Evolutionary conservation across 2,888 invertebrate genomes (phyloP).

Genomic region (Hedya salicella): DNA sequence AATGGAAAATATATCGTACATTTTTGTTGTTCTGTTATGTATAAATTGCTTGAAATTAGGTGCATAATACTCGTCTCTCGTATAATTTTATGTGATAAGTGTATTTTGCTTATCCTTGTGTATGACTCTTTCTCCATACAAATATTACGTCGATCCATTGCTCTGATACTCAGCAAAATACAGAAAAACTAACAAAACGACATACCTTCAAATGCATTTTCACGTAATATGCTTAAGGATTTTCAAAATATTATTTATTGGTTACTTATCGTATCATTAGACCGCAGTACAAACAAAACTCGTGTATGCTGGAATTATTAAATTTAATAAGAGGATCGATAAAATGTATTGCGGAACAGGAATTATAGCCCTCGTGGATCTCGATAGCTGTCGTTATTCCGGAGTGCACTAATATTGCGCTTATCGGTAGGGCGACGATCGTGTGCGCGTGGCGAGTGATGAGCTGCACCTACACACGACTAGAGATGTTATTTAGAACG

Average conservation of each 20-base stretch:
- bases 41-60: too few species aligned
- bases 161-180: too few species aligned
- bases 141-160: too few species aligned
- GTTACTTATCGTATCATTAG: slow-evolving; percentile 23
- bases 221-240: not conserved
- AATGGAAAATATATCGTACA: too few species aligned
- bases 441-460: slow-evolving; percentile 69
- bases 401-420: slow-evolving; percentile 71
- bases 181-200: not conserved
- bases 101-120: too few species aligned
- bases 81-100: too few species aligned
- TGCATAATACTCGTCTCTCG: too few species aligned
- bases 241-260: not conserved
- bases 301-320: slow-evolving; percentile 62
- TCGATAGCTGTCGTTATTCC: slow-evolving; percentile 77
- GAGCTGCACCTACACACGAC: slow-evolving; percentile 45
- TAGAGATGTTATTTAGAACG: not conserved
- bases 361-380: slow-evolving; percentile 83
- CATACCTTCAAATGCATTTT: not conserved
- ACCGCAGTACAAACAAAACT: slow-evolving; percentile 40
- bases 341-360: slow-evolving; percentile 75
- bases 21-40: too few species aligned
- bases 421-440: slow-evolving; percentile 76
- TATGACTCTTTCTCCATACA: too few species aligned
- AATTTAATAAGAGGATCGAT: slow-evolving; percentile 81